phyloP scores from a whole-genome alignment of 2,797 vertebrate species.

The Phoeniculus purpureus region DNA sequence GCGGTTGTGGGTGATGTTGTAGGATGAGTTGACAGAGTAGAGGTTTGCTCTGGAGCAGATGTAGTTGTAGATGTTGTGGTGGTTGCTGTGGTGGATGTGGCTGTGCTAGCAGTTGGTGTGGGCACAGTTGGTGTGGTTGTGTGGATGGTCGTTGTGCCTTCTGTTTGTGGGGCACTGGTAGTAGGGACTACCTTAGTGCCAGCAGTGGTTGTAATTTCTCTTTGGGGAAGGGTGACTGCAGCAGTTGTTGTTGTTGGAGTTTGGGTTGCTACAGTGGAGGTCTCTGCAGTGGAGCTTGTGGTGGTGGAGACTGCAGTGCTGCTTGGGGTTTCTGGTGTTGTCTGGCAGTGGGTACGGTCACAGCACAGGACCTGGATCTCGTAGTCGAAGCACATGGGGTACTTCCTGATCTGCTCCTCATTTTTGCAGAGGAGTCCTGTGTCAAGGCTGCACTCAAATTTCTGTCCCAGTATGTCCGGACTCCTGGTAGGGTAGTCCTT shows the following conservation, averaged over 20 bases:
- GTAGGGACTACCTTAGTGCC: accelerated
- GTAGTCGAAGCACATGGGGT: background rate
- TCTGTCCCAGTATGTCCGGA: background rate
- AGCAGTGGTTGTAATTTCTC: accelerated
- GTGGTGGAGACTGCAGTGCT: too few relatives aligned
- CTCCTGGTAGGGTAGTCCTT: background rate
- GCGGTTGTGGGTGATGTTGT: too few relatives aligned
- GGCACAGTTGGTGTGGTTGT: too few relatives aligned
- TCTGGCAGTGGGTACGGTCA: background rate
- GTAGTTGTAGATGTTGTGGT: too few relatives aligned
- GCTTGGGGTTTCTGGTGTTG: accelerated
- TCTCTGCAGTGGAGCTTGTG: accelerated
- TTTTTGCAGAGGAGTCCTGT: constrained; percentile 43
- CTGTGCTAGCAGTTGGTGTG: too few relatives aligned
- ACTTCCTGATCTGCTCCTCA: background rate
- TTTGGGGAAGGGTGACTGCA: accelerated
- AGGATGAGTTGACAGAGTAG: too few relatives aligned
- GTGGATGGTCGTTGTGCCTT: background rate
- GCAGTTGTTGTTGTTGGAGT: accelerated
- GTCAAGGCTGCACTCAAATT: background rate
- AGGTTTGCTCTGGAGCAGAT: too few relatives aligned
- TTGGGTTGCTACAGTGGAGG: accelerated
- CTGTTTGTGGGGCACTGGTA: accelerated
- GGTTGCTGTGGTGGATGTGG: too few relatives aligned
- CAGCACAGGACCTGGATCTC: constrained; percentile 17